These are phyloP conservation scores for Brachionus rotundiformis DNA, from an alignment of 1,140 invertebrate species.

Conservation along the genomic window DNA sequence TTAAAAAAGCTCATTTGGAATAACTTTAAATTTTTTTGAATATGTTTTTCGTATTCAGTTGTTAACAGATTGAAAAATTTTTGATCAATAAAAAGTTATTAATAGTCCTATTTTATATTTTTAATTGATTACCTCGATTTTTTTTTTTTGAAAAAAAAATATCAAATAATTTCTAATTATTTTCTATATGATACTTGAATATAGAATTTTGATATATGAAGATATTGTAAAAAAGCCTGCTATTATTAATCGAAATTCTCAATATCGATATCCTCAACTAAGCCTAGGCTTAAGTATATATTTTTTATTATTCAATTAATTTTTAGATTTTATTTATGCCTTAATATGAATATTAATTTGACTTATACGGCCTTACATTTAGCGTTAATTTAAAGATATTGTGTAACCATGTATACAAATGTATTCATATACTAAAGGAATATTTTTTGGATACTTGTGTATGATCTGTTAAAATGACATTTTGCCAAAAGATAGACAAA, in stretches of 20 bases:
- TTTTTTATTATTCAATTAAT: neutral
- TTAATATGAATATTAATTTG: neutral
- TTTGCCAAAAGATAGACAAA: neutral
- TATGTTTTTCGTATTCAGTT: neutral
- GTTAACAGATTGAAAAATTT: neutral
- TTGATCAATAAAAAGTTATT: no score
- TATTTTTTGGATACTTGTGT: neutral
- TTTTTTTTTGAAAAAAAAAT: no score
- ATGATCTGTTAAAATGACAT: neutral
- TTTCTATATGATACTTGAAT: no score
- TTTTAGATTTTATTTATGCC: neutral
- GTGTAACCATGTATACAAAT: neutral
- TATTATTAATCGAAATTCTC: no score
- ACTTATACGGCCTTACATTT: neutral
- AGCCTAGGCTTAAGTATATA: neutral
- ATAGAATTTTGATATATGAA: no score
- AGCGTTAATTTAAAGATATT: neutral
- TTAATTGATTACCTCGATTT: no score
- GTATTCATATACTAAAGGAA: no score
- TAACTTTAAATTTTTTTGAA: neutral
- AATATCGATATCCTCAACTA: neutral
- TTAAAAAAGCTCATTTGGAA: neutral
- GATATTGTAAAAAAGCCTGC: no score
- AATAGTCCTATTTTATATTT: no score
- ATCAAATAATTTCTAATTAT: no score